Evolutionary conservation across 2,888 invertebrate species (phyloP).

Genomic region (Hoplodrina ambigua): DNA sequence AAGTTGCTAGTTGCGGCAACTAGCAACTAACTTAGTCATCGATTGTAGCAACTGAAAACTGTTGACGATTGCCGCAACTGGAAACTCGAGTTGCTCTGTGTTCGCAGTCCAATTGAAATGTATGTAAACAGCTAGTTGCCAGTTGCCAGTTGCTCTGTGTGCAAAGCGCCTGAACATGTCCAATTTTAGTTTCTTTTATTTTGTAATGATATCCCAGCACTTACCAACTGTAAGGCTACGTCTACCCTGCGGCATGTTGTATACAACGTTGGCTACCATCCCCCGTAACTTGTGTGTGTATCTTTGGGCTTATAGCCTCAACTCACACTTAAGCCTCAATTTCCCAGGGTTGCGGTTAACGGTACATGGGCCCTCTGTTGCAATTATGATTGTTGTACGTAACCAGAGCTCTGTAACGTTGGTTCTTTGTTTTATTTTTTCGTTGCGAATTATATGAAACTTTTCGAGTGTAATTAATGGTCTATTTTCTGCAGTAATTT

Average conservation of each 20-base stretch:
- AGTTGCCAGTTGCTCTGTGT: too few species aligned
- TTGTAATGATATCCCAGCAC: conserved; percentile 1
- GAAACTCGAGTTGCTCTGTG: too few species aligned
- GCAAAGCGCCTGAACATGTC: too few species aligned
- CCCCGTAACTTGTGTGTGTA: conserved; percentile 38
- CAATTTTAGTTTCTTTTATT: neutral
- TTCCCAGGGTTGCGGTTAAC: conserved; percentile 41
- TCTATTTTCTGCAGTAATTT: neutral
- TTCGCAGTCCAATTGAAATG: too few species aligned
- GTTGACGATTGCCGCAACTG: too few species aligned
- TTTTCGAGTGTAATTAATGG: neutral
- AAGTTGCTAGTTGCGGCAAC: too few species aligned
- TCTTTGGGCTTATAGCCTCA: conserved; percentile 48
- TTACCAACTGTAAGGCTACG: conserved; percentile 2
- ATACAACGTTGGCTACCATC: conserved; percentile 34
- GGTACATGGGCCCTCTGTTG: conserved; percentile 27
- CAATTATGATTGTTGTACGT: conserved; percentile 37
- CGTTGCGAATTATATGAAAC: neutral
- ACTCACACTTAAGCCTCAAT: conserved; percentile 54
- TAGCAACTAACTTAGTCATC: too few species aligned
- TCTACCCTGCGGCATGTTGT: conserved; percentile 25
- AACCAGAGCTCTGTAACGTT: neutral
- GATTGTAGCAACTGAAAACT: too few species aligned
- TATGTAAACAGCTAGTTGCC: too few species aligned
- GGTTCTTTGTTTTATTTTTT: conserved; percentile 10